Conservation (phyloP, 2,888 invertebrate genomes). For the Cremastinae sp. region DNA sequence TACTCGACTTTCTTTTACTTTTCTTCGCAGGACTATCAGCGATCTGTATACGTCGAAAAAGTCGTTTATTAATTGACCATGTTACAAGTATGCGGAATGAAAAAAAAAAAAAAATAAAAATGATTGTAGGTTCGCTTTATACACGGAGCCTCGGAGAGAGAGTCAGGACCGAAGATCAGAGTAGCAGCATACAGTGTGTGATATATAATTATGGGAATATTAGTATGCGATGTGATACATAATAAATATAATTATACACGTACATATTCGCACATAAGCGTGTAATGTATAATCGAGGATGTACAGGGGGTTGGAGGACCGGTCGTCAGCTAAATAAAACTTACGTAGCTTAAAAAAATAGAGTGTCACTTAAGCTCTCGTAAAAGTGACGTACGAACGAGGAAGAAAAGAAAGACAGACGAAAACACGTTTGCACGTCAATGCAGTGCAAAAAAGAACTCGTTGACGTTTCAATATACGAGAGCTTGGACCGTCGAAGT, state of each 20-base stretch:
- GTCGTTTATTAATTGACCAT: constrained; percentile 1
- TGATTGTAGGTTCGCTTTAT: constrained; percentile 54
- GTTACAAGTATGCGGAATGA: constrained; percentile 5
- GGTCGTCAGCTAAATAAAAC: constrained; percentile 50
- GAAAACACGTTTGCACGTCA: constrained; percentile 3
- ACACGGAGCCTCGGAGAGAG: constrained; percentile 78
- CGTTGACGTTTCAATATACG: constrained; percentile 8
- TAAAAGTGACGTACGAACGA: constrained; percentile 17
- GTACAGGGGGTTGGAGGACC: constrained; percentile 27
- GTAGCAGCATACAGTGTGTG: constrained; percentile 73
- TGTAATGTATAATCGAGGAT: constrained; percentile 27
- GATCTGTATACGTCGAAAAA: constrained; percentile 20
- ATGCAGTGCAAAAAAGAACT: not conserved
- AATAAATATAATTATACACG: constrained; percentile 31
- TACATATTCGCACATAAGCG: constrained; percentile 7
- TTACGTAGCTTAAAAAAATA: constrained; percentile 11
- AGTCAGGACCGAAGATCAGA: constrained; percentile 79
- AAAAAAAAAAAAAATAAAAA: constrained; percentile 60
- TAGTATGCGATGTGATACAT: constrained; percentile 55
- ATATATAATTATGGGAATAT: constrained; percentile 52
- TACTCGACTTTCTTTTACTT: constrained; percentile 15
- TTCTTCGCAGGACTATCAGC: not conserved
- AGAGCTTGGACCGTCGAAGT: constrained; percentile 33
- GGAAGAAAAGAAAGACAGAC: not conserved
- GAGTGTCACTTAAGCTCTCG: constrained; percentile 34